Conservation (phyloP, 2,113 vertebrate species). For the Macaca nemestrina region DNA sequence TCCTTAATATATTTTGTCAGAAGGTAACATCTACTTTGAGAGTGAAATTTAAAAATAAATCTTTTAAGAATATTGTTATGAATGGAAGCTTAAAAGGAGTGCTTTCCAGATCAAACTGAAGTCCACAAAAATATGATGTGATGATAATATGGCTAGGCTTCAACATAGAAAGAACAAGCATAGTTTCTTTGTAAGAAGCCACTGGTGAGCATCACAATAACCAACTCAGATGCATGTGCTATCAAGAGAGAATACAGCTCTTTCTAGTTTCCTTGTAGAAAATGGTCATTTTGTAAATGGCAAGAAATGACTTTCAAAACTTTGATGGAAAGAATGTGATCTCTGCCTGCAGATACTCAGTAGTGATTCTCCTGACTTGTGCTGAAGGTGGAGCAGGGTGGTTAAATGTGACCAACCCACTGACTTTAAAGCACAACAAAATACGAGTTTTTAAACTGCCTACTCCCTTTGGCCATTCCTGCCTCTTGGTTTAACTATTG, state of each 20-base stretch:
- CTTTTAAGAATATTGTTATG: not conserved
- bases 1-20: not conserved
- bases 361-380: conserved; percentile 16
- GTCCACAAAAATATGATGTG: not conserved
- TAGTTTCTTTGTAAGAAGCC: not conserved
- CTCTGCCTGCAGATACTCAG: not conserved
- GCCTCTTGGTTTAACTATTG: conserved; percentile 48
- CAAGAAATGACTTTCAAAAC: conserved; percentile 3
- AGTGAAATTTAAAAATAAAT: conserved; percentile 9
- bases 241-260: not conserved
- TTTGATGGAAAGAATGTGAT: not conserved
- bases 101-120: not conserved
- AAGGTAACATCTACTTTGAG: not conserved
- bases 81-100: not conserved
- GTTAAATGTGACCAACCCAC: not conserved
- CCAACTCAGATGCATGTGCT: not conserved
- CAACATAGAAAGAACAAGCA: not conserved
- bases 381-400: not conserved
- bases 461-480: not conserved
- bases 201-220: not conserved
- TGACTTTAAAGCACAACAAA: conserved; percentile 28
- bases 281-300: not conserved
- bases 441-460: conserved; percentile 48
- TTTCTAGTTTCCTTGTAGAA: not conserved
- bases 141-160: not conserved